Base-by-base conservation (phyloP, 2,113 vertebrate genomes). In the Clarias gariepinus region DNA sequence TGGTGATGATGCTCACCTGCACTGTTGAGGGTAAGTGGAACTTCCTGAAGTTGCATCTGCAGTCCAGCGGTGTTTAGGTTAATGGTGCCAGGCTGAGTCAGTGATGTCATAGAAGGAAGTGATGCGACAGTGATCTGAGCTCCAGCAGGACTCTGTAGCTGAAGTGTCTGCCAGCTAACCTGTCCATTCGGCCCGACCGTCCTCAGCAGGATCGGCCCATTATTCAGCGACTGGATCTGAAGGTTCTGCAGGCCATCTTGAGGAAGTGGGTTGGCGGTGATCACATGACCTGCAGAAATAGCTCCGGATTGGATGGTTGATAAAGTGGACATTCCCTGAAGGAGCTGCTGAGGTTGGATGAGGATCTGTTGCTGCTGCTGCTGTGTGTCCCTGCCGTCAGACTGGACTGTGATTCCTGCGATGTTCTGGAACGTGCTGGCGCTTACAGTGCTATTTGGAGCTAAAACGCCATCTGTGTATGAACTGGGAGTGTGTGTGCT, bases 111-210 rank as follows among this genome's bases (percentile, higher is more conserved):
- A 60, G 83, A 69, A 91, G 97, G 97, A 92, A 99, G 90, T 4
- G 96, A 96, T 53, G 98, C 97, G 93, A 99, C 92, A 1, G 98
- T 98, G 94, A 99, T 98, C 95, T 99, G 98, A 0, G 97, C 93
- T 74, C 97, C 97, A 18, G 96, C 90, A 0, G 98, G 96, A 91
- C 96, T 98, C 92, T 99, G 98, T 88, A 99, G 94, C 94, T 99
- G 98, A 91, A 99, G 95, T 68, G 97, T 98, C 89, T 99, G 98
- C 98, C 98, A 99, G 93, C 96, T 98, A 83, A 99, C 95, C 91
- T 99, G 97, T 80, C 98, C 98, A 13, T 97, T 98, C 36, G 97
- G 97, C 7, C 96, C 96, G 33, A 99, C 95, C 0, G 98, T 98
- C 85, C 98, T 96, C 92, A 99, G 95, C 87, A 99, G 95, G 92